Conservation (phyloP, 2,888 invertebrate species). For the Apantesis nais region DNA sequence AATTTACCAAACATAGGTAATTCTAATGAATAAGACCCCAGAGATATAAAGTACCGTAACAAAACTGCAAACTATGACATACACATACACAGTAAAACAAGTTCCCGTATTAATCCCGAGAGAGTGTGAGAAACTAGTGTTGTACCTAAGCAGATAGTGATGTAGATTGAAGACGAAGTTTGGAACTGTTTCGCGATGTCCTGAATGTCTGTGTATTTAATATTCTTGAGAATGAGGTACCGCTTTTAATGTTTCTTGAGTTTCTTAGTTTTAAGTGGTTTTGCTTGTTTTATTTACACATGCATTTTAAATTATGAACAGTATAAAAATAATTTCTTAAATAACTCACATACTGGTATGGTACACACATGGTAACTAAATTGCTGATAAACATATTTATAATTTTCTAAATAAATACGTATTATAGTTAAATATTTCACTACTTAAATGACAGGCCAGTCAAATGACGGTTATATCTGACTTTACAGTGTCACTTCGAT, state of each 20-base stretch:
- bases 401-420: no score
- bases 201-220: conserved; percentile 27
- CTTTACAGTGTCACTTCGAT: not conserved
- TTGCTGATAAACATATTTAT: no score
- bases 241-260: conserved; percentile 41
- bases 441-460: no score
- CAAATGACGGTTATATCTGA: no score
- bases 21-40: conserved; percentile 49
- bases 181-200: conserved; percentile 45
- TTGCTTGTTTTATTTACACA: not conserved
- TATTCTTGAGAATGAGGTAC: conserved; percentile 43
- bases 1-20: conserved; percentile 48
- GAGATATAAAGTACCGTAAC: conserved; percentile 41
- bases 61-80: conserved; percentile 35
- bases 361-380: no score
- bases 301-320: not conserved
- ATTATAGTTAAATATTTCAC: no score
- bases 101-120: conserved; percentile 50
- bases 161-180: conserved; percentile 42
- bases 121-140: conserved; percentile 28
- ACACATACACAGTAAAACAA: conserved; percentile 42
- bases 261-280: conserved; percentile 10
- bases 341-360: no score
- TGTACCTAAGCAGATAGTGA: conserved; percentile 30
- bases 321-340: not conserved